Conservation (phyloP, 92 coral and sea anemone genomes). For the Parazoanthus darwini region DNA sequence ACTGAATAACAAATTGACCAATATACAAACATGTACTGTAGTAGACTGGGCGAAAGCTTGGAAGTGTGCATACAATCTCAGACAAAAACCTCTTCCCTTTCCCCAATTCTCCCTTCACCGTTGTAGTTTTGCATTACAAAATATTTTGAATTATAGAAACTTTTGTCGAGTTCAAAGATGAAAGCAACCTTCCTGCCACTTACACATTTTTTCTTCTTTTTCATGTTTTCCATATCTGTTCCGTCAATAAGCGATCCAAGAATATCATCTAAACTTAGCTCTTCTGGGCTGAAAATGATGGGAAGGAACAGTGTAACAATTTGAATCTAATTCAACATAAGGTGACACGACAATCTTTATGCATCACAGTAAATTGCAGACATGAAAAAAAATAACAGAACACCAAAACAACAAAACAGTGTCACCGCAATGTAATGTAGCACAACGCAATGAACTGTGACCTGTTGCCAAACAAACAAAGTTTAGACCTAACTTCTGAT, state of each 20-base stretch:
- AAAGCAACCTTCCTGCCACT: background rate
- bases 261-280: conserved; percentile 62
- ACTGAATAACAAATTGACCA: background rate
- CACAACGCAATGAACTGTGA: background rate
- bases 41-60: background rate
- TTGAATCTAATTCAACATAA: too few species aligned
- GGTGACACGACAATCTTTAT: too few species aligned
- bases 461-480: too few species aligned
- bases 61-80: background rate
- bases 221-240: conserved; percentile 9
- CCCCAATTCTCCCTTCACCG: too few species aligned
- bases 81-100: too few species aligned
- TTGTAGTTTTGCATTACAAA: too few species aligned
- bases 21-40: background rate
- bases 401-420: too few species aligned
- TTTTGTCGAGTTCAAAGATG: background rate
- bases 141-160: too few species aligned
- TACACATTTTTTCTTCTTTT: conserved; percentile 37
- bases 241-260: conserved; percentile 53
- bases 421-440: background rate
- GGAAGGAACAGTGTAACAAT: too few species aligned
- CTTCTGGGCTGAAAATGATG: conserved; percentile 70
- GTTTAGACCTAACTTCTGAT: too few species aligned
- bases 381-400: too few species aligned
- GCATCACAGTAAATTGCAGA: too few species aligned